Conservation (phyloP, 2,888 invertebrate genomes). For the Sesia bembeciformis region DNA sequence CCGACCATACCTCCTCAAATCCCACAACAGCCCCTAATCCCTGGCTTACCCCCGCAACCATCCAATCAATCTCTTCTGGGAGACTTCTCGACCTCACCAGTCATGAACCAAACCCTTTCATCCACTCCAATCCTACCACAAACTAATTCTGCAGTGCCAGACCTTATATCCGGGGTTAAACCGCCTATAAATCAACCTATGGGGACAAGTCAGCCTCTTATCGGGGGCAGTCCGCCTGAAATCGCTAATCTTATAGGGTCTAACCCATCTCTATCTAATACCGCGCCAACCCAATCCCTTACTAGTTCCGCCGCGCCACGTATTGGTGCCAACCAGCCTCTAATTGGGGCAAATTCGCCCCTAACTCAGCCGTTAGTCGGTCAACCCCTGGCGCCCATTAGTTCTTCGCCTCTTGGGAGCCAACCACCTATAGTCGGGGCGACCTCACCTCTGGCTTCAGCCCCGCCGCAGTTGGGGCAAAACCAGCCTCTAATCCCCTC, state of each 20-base stretch:
- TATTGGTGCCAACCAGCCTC: background rate
- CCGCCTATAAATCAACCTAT: conserved; percentile 19
- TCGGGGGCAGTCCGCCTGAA: conserved; percentile 33
- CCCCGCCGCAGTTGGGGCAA: conserved; percentile 6
- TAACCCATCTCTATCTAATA: conserved; percentile 14
- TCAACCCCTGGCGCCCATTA: conserved; percentile 15
- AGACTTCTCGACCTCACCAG: conserved; percentile 22
- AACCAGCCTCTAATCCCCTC: conserved; percentile 2
- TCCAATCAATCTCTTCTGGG: conserved; percentile 31
- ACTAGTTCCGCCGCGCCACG: background rate
- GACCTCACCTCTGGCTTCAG: conserved; percentile 4
- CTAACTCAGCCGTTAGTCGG: conserved; percentile 4
- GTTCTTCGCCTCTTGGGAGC: conserved; percentile 6
- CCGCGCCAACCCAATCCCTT: conserved; percentile 8
- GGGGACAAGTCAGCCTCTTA: conserved; percentile 12
- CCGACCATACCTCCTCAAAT: conserved; percentile 30
- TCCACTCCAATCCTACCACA: conserved; percentile 10
- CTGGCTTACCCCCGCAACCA: conserved; percentile 17
- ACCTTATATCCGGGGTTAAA: conserved; percentile 53
- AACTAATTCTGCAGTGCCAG: conserved; percentile 26
- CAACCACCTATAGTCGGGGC: conserved; percentile 7
- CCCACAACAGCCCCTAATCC: conserved; percentile 27
- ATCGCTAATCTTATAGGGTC: conserved; percentile 23
- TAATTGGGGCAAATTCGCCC: conserved; percentile 3
- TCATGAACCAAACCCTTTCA: conserved; percentile 18